Base-by-base conservation (phyloP, 2,113 vertebrate species). In the Cyprinodon brontotheroides region DNA sequence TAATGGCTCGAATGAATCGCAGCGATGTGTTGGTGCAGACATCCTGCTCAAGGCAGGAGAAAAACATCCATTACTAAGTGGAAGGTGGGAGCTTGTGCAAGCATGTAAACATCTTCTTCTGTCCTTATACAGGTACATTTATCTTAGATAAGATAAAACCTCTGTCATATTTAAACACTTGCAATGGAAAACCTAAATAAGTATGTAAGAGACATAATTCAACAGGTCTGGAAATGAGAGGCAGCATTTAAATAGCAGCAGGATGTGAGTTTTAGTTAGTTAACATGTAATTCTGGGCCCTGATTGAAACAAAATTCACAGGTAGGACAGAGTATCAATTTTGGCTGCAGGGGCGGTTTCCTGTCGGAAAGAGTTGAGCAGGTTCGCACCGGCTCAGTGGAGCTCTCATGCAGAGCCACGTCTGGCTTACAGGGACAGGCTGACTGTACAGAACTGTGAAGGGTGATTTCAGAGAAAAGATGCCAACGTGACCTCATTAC, bases 401-500 rank as follows among this genome's bases (percentile, higher is more conserved):
- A 78, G 76, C 79, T 71, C 4, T 2, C 76, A 78, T 71, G 45
- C 79, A 63, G 61, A 65, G 41, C 41, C 38, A 62, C 17, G 75
- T 72, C 61, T 61, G 75, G 78, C 78, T 65, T 66, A 67, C 4
- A 72, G 77, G 75, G 77, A 77, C 75, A 79, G 78, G 73, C 83
- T 84, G 81, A 81, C 48, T 77, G 82, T 82, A 77, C 20, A 20
- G 65, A 79, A 72, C 84, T 91, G 90, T 90, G 91, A 93, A 92
- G 90, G 96, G 89, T 93, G 94, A 92, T 85, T 85, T 89, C 89
- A 86, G 86, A 76, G 71, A 83, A 74, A 70, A 53, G 22, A 74
- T 89, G 92, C 92, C 94, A 96, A 95, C 94, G 95, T 96, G 95
- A 96, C 96, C 96, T 97, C 94, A 96, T 97, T 96, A 96, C 91